Conservation (phyloP, 2,888 invertebrate genomes). For the Folsomia candida region DNA sequence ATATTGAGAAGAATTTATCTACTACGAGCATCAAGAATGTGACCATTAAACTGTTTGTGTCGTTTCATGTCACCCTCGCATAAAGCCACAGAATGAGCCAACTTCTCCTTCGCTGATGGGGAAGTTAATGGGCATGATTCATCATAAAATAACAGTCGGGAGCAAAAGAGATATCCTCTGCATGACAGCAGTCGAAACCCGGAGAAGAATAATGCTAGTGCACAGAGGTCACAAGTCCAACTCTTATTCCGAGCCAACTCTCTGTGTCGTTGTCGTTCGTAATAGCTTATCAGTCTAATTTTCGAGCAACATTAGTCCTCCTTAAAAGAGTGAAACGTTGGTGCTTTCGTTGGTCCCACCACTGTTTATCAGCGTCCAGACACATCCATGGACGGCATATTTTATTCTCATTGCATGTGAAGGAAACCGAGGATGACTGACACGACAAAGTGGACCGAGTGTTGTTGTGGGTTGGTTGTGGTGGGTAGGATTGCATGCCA, state of each 20-base stretch:
- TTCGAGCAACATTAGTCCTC: neutral
- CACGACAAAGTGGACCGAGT: neutral
- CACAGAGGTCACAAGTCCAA: neutral
- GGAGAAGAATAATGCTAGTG: neutral
- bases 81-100: neutral
- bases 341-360: neutral
- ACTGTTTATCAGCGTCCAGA: neutral
- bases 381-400: no score
- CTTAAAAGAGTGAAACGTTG: neutral
- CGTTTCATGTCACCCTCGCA: neutral
- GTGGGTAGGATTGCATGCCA: neutral
- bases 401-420: neutral
- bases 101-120: neutral
- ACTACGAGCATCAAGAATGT: no score
- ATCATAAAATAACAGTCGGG: conserved; percentile 7
- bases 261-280: neutral
- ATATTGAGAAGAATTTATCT: no score
- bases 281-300: conserved; percentile 1
- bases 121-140: conserved; percentile 1
- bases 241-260: no score
- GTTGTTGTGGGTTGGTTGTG: neutral
- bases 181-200: neutral
- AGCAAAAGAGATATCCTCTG: neutral
- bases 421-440: neutral
- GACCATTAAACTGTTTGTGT: no score